Base-by-base conservation (phyloP, 2,888 invertebrate species). In the Koerneria pararmatus region DNA sequence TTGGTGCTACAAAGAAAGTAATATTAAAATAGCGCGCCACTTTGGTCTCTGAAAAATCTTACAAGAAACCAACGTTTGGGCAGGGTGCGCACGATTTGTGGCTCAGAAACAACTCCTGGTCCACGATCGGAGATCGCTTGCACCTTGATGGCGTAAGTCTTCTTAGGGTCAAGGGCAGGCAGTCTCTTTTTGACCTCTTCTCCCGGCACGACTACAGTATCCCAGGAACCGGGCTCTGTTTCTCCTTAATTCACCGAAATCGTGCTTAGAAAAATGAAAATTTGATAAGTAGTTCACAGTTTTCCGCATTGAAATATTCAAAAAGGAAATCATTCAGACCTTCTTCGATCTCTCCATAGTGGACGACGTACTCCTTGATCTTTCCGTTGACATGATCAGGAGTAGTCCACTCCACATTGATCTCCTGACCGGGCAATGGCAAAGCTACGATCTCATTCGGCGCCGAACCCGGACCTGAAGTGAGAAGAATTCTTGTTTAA, bases 361-460 rank as follows among this genome's bases (percentile, higher is more conserved):
- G 78, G 41, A 82, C 71, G 31, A 82, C 67, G 48, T 78, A 81
- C 24, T 73, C 73, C 19, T 74, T 75, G 54, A 80, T 71, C 63
- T 77, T 74, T n/a, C 82, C 82, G 60, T 82, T 82, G 29, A 79
- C 73, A 37, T 78, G 78, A 67, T 82, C 82, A 6, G 82, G 82
- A 32, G 79, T 73, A 4, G 80, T 80, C 82, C 82, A 82, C 70
- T 82, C 82, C 15, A 82, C 78, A 63, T 78, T 78, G 35, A 80
- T 71, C 56, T 74, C 78, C 65, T 81, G 78, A 49, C 76, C 72
- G 22, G 77, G 76, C 71, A 79, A 70, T 8, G 82, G 79, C 27
- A 78, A 53, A 6, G 77, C 72, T 19, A 78, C 79, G 65, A 83
- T 77, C 53, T 80, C 80, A 67, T 79, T 80, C 6, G 82, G 82